Conservation (phyloP, 92 coral and sea anemone species). For the Bergia sp. region DNA sequence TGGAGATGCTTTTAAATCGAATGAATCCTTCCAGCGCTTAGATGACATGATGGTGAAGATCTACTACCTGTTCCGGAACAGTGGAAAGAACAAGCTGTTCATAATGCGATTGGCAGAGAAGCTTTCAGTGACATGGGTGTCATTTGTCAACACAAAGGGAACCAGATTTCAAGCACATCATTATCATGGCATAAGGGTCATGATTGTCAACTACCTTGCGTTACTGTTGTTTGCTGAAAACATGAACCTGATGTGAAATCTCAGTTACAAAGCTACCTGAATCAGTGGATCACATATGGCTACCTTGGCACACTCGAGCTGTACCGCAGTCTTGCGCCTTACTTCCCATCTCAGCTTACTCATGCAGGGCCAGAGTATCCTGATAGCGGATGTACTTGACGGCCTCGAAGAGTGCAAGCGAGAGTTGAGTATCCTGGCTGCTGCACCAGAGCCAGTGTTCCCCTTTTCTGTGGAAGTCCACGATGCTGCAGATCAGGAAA, state of each 20-base stretch:
- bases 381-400: constrained; percentile 48
- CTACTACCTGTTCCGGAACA: constrained; percentile 47
- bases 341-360: constrained; percentile 58
- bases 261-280: constrained; percentile 43
- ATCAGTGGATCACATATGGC: constrained; percentile 51
- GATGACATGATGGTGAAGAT: constrained; percentile 45
- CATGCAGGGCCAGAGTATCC: constrained; percentile 52
- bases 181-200: constrained; percentile 52
- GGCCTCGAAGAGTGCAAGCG: constrained; percentile 47
- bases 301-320: constrained; percentile 55
- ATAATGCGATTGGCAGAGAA: constrained; percentile 53
- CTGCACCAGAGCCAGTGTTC: constrained; percentile 48
- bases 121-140: constrained; percentile 56
- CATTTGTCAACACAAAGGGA: constrained; percentile 55
- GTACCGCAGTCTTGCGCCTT: constrained; percentile 51
- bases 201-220: constrained; percentile 57
- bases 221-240: constrained; percentile 48
- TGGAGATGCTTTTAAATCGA: constrained; percentile 9
- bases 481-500: constrained; percentile 8
- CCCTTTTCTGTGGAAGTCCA: constrained; percentile 33
- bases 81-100: constrained; percentile 51
- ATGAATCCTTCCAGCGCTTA: constrained; percentile 31
- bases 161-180: constrained; percentile 59
- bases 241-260: constrained; percentile 52
- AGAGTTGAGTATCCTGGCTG: constrained; percentile 47